phyloP scores from a whole-genome alignment of 2,113 vertebrate species.

The Ardeotis arabs region DNA sequence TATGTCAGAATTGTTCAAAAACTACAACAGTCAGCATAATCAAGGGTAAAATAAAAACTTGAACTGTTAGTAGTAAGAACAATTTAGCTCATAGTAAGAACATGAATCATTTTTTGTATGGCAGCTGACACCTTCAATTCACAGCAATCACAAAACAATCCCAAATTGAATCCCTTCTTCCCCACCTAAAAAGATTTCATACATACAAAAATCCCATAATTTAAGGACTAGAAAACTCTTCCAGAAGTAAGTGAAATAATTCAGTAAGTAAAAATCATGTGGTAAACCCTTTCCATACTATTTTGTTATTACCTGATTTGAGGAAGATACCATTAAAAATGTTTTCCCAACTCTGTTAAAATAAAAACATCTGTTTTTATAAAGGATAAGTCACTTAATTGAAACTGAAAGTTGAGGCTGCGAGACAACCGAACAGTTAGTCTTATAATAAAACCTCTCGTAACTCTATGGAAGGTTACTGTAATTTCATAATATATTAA shows the following conservation, averaged over 20 bases:
- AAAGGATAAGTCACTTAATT: neutral
- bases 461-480: neutral
- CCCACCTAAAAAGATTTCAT: neutral
- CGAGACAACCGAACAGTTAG: neutral
- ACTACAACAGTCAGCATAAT: neutral
- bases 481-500: neutral
- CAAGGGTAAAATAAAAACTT: neutral
- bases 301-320: neutral
- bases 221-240: neutral
- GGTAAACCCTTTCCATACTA: neutral
- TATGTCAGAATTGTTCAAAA: neutral
- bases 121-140: neutral
- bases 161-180: neutral
- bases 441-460: neutral
- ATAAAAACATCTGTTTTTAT: neutral
- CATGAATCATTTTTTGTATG: neutral
- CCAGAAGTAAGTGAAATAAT: neutral
- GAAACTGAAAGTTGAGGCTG: neutral
- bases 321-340: neutral
- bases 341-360: neutral
- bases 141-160: neutral
- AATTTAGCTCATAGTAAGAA: neutral
- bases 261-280: neutral
- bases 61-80: neutral
- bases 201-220: neutral